Percentiles rank a stretch among this genome's conserved stretches.
phyloP scores from a whole-genome alignment of 2,888 invertebrate species.

The Minunthozetes semirufus region DNA sequence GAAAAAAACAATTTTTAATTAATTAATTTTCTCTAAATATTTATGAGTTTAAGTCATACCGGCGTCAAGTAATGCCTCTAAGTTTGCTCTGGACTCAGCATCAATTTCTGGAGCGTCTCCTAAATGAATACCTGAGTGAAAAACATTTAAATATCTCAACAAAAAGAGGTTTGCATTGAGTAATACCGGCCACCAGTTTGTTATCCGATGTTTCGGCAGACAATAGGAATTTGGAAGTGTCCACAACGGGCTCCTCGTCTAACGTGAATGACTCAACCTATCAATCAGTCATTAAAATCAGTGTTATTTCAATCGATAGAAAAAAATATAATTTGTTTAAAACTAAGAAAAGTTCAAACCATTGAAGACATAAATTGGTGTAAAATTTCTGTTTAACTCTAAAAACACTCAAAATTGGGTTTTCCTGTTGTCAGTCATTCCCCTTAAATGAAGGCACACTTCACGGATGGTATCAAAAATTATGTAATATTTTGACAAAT shows the following conservation, averaged over 20 bases:
- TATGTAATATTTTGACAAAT: too few species aligned
- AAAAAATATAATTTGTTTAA: too few species aligned
- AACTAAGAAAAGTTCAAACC: too few species aligned
- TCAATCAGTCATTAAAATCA: neutral
- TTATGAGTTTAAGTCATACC: constrained; percentile 51
- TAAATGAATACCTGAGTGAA: constrained; percentile 14
- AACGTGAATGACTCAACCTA: constrained; percentile 67
- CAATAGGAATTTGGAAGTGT: constrained; percentile 54
- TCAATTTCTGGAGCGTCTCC: constrained; percentile 46
- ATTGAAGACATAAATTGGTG: too few species aligned
- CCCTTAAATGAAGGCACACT: too few species aligned
- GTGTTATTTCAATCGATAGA: neutral
- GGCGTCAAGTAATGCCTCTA: constrained; percentile 88
- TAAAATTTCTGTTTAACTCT: too few species aligned
- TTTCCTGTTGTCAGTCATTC: too few species aligned
- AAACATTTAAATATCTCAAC: constrained; percentile 32
- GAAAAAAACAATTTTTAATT: neutral
- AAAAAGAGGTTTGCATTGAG: constrained; percentile 37
- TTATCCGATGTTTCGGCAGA: constrained; percentile 45
- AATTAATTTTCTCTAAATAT: neutral
- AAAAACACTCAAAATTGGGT: too few species aligned
- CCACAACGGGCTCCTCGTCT: constrained; percentile 56
- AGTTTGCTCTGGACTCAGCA: constrained; percentile 78
- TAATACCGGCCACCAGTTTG: constrained; percentile 37
- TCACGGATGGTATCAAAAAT: too few species aligned